Base-by-base conservation (phyloP, 2,888 invertebrate species). In the Parochlus steinenii region DNA sequence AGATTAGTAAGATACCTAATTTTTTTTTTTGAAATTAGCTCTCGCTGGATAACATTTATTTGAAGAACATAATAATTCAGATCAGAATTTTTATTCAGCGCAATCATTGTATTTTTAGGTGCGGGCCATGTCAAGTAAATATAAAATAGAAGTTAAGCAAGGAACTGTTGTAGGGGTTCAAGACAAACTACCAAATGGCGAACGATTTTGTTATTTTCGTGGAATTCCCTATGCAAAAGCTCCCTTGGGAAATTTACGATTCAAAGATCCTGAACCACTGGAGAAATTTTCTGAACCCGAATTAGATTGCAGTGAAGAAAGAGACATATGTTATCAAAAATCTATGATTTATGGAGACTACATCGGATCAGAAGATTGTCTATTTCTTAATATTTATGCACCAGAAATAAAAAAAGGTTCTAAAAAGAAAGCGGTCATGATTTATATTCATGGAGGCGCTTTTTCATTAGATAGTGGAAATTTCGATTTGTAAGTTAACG, bases 191-290 rank as follows among this genome's bases (percentile, higher is more conserved):
- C 47, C 50, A 2, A 60, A 56, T 44, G 56, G 61, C 6, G 45
- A 52, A 29, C 38, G 54, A 23, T 69, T 60, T 45, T 58, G 53
- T 41, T 55, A 55, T 16, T 69, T 66, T 43, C 61, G 62, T 41
- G 64, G 68, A 3, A 62, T 70, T 30, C 69, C 69, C 0, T 70
- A 66, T 45, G 70, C 70, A 2, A 61, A 62, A 38, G 65, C 70
- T 15, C 69, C 70, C 11, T 31, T 68, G 17, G 65, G 56, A 2
- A 44, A 51, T 4, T 42, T 61, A 4, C 46, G 61, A 29, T 62
- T 56, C 38, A 47, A 50, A 43, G 60, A 53, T n/a, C 56, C 61
- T 0, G 25, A 50, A 31, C 49, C 56, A 5, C 22, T 56, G 12
- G 42, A 47, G n/a, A 47, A 47, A 20, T 54, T 58, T 35, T 24